Conservation (phyloP, 2,797 vertebrate species). For the Pipistrellus pipistrellus region DNA sequence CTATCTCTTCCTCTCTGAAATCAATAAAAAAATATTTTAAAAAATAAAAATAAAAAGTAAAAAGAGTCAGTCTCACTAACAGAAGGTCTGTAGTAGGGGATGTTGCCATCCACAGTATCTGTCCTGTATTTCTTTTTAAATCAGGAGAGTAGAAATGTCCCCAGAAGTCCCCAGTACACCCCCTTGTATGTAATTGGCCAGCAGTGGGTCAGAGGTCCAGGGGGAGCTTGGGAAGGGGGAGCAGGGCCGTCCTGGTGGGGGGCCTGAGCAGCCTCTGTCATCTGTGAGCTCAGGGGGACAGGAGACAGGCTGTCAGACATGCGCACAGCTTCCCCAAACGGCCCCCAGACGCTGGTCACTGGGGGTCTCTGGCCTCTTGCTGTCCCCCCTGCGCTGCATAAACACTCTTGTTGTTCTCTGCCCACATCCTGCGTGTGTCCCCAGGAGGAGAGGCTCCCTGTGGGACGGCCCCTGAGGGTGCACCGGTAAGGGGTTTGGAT, state of each 20-base stretch:
- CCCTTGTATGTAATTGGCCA: slow-evolving; percentile 38
- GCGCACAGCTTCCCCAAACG: too few species aligned
- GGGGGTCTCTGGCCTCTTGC: too few species aligned
- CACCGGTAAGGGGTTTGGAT: too few species aligned
- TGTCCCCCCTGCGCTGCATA: too few species aligned
- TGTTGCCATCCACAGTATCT: neutral
- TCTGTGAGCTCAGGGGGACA: too few species aligned
- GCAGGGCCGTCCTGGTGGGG: neutral
- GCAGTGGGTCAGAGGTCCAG: slow-evolving; percentile 36
- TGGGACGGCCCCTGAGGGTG: too few species aligned
- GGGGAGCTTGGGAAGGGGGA: neutral
- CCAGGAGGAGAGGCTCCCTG: too few species aligned
- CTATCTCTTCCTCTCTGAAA: neutral
- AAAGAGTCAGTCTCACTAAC: neutral
- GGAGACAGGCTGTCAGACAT: too few species aligned
- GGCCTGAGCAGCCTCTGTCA: neutral
- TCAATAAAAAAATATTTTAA: neutral
- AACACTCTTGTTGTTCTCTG: too few species aligned
- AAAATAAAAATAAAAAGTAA: too few species aligned
- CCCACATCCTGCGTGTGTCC: too few species aligned
- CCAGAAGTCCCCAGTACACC: slow-evolving; percentile 10
- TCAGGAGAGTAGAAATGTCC: slow-evolving; percentile 46
- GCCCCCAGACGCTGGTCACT: too few species aligned
- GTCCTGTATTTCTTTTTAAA: neutral
- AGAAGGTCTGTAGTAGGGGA: neutral